Percentiles rank a stretch among this genome's conserved stretches.
Evolutionary conservation across 2,113 vertebrate genomes (phyloP).

Genomic region (Odontophorus gujanensis): DNA sequence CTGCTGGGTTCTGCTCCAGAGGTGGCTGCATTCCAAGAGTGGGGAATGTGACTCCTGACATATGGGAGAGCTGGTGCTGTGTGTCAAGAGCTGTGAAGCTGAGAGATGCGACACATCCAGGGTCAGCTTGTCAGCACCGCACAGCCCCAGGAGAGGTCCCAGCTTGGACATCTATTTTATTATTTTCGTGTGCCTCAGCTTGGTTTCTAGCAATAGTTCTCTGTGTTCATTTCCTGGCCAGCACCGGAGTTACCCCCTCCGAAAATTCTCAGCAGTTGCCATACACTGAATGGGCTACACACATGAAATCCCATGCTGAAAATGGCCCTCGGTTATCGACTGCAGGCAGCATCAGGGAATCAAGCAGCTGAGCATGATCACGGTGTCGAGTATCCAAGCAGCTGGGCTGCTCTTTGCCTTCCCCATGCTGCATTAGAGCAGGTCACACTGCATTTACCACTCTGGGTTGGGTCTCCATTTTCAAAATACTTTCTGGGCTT

Average conservation of each 20-base stretch:
- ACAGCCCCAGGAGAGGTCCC: constrained; percentile 18
- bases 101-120: constrained; percentile 48
- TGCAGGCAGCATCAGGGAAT: constrained; percentile 14
- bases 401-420: constrained; percentile 63
- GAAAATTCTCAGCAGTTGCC: constrained; percentile 24
- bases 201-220: constrained; percentile 30
- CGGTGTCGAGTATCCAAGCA: constrained; percentile 51
- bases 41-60: constrained; percentile 62
- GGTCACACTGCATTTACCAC: constrained; percentile 65
- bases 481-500: constrained; percentile 64
- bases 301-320: constrained; percentile 39
- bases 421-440: constrained; percentile 48
- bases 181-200: not conserved
- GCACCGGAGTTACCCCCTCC: not conserved
- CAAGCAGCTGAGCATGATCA: not conserved
- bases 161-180: constrained; percentile 45
- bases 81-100: constrained; percentile 42
- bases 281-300: constrained; percentile 9
- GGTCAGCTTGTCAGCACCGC: constrained; percentile 23
- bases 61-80: constrained; percentile 43
- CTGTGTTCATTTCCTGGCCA: not conserved
- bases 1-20: constrained; percentile 66
- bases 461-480: constrained; percentile 42
- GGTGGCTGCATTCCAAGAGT: constrained; percentile 64
- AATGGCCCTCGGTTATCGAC: constrained; percentile 28